These are phyloP conservation scores for Halcyon chelicuti DNA, from an alignment of 2,797 vertebrate genomes.

Conservation along the genomic window DNA sequence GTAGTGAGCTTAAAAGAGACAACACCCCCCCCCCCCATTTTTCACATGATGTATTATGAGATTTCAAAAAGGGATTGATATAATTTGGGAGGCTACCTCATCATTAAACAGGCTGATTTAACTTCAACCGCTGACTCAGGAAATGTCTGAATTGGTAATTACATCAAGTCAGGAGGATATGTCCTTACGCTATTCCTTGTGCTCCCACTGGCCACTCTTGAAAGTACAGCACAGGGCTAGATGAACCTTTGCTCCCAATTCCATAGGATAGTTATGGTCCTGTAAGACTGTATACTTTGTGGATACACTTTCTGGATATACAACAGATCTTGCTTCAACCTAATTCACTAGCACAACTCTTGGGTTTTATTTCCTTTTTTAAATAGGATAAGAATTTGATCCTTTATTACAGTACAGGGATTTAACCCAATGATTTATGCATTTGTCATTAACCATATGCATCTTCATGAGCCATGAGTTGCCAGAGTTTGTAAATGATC, in stretches of 20 bases:
- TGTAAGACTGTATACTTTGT: not conserved
- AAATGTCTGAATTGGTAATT: not conserved
- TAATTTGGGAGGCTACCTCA: not conserved
- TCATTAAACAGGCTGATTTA: not conserved
- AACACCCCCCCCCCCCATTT: rapidly evolving
- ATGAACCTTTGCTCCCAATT: not conserved
- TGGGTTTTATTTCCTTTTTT: not conserved
- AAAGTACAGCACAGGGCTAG: not conserved
- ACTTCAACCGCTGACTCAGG: not conserved
- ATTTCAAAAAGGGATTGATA: not conserved
- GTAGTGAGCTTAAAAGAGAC: not conserved
- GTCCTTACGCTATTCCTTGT: not conserved
- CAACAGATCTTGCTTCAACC: not conserved
- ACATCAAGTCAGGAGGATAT: not conserved
- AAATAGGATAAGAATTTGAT: not conserved
- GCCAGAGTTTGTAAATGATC: not conserved
- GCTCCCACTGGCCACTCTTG: not conserved
- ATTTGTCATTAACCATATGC: not conserved
- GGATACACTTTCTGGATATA: not conserved
- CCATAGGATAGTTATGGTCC: not conserved
- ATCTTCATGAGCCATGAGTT: not conserved
- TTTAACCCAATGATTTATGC: not conserved
- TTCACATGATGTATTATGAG: not conserved
- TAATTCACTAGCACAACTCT: not conserved
- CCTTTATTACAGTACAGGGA: not conserved